Evolutionary conservation across 1,140 invertebrate genomes (phyloP), one percentile per base, ranked within the genome.

Genomic region (Ips nitidus): DNA sequence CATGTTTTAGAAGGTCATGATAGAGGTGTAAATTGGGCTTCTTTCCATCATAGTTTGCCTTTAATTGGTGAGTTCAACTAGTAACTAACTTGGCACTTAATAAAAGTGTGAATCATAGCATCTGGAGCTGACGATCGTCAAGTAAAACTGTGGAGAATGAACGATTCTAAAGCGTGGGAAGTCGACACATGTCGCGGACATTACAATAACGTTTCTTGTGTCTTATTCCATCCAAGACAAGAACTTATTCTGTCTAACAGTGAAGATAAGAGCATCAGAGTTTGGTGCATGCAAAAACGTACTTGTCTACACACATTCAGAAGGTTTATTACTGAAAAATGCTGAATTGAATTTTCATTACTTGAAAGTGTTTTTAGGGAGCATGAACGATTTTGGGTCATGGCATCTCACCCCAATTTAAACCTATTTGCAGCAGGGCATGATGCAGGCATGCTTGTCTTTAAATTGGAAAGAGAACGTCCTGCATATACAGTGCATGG

Each of bases 141-240:
- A 78, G 91, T 99, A 5, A 99, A 99, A 81, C 84, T 99, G 66
- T 99, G 98, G 98, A 85, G 98, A 71, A 98, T 99, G 94, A 99
- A 98, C 81, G 98, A 99, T 82, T 89, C 92, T 41, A 98, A 97
- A 74, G 98, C 97, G 0, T 99, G 98, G 98, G 98, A 99, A 83
- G 95, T 99, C 37, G 98, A 99, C 79, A 97, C 97, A 0, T 99
- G 97, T 75, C 88, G 98, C 55, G 98, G 98, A 1, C 98, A 99
- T 82, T 99, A 99, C 83, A 98, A 99, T 83, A 99, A 99, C 82
- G 97, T 99, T 1, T 99, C 97, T 0, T 98, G 97, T 79, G 95
- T 96, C 1, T 80, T 99, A 4, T 99, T 99, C 82, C 98, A 99
- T 84, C 97, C 98, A 0, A 85, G 95, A 22, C 95, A 98, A 82